Evolutionary conservation across 1,140 invertebrate genomes (phyloP), one percentile per base, ranked within the genome.

Genomic region (Muscidifurax raptorellus): DNA sequence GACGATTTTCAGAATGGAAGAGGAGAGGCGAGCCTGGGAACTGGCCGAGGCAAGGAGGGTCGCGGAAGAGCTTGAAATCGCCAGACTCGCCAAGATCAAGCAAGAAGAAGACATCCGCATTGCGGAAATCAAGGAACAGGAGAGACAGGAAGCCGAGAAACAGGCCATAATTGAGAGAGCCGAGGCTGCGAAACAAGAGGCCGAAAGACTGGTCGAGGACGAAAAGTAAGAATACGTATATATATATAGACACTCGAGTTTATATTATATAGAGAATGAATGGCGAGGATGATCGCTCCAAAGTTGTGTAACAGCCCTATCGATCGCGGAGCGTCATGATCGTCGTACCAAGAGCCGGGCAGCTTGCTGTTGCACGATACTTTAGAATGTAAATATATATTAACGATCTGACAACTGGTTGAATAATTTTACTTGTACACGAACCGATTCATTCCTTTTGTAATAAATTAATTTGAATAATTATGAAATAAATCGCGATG

Each of bases 101-200:
- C 90, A 89, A 6, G 90, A 91, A 32, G 89, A 90, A 82, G 89
- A 90, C 27, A 86, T 86, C 64, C 89, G 92, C 74, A 82, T 90
- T 0, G 84, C 87, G 10, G 91, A 92, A 86, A 92, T 93, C 59
- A 88, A 89, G 1, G 92, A 92, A 30, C 90, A 91, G 32, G 92
- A 93, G 80, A 90, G 89, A 47, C 84, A 87, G 25, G 92, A 90
- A 78, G 90, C 86, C 7, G 89, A 91, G 77, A 91, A 92, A 71
- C 88, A 90, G 82, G 86, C 80, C 0, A 89, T 92, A 69, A 91
- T 92, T 77, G 87, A 81, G 5, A 91, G 90, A 74, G 80, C 89
- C 2, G 90, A 92, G 80, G 89, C 87, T 12, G 88, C 90, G 7
- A 90, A 87, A 3, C 22, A 87, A 15, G 90, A 92, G 77, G 88